phyloP scores from a whole-genome alignment of 2,113 vertebrate species.

The Eretmochelys imbricata region DNA sequence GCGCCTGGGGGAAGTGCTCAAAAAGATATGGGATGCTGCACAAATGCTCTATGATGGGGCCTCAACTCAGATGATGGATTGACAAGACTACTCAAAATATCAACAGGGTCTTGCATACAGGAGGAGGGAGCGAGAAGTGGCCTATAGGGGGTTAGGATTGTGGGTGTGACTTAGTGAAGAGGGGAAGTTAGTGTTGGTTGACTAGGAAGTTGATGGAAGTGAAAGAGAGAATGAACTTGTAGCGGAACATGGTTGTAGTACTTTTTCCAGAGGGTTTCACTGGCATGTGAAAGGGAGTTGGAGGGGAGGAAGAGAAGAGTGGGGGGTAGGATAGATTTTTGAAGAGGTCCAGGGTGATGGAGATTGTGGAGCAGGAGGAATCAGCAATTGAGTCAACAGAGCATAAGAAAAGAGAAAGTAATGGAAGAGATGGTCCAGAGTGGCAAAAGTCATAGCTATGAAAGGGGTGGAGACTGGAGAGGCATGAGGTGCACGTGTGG shows the following conservation, averaged over 20 bases:
- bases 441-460: neutral
- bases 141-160: neutral
- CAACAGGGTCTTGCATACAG: no score
- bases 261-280: neutral
- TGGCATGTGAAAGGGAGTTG: neutral
- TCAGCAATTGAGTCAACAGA: neutral
- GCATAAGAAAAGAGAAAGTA: neutral
- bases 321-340: no score
- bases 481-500: neutral
- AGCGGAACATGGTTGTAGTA: neutral
- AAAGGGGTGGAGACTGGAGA: neutral
- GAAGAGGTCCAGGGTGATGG: neutral
- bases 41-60: no score
- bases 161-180: neutral
- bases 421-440: neutral
- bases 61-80: no score
- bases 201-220: neutral
- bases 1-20: no score
- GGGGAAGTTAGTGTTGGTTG: neutral
- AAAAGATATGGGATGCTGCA: no score
- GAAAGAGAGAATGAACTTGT: neutral
- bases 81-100: no score
- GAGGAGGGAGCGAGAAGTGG: no score
- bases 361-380: neutral
- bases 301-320: neutral